Base-by-base conservation (phyloP, 2,797 vertebrate species). In the Simalia tracyae region DNA sequence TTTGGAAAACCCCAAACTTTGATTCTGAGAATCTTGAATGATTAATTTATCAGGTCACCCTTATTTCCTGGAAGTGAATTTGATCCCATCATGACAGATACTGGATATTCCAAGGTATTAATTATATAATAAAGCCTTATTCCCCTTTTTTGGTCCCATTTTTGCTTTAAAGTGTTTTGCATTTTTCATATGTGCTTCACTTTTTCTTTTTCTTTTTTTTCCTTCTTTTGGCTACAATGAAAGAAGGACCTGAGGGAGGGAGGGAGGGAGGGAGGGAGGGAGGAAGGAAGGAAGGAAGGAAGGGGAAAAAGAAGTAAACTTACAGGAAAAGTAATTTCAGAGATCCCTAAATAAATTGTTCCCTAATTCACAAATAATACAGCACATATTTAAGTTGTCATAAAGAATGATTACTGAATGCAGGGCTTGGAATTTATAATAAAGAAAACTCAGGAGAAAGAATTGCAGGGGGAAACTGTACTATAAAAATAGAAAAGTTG, bases 301-400 rank as follows among this genome's bases (percentile, higher is more conserved):
- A 93, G 91, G 88, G 22, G 50, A 54, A 84, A 31, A 64, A 28
- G 5, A 19, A 94, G 56, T 89, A 6, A 84, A 88, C 2, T 17
- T 28, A 91, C 90, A 93, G 95, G 76, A 87, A 87, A 95, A 93
- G 92, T 93, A 91, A 46, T 95, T 96, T 92, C 84, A 31, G 86
- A 94, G 95, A 94, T 93, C 92, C 88, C 81, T 93, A 92, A 96
- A 95, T 94, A 92, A 96, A 95, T 93, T 92, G 92, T 87, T 94
- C 81, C 91, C 93, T 96, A 94, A 96, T 95, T 96, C 95, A 84
- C 93, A 95, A 95, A 95, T 92, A 95, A 92, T 93, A 19, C 60
- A 90, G 89, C 92, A 92, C 57, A 3, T 93, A 90, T 93, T 96
- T 95, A 93, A 76, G 86, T 87, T 93, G 91, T 91, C 91, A 88